These are phyloP conservation scores for Carpatolechia fugitivella DNA, from an alignment of 2,888 invertebrate species.

Conservation along the genomic window DNA sequence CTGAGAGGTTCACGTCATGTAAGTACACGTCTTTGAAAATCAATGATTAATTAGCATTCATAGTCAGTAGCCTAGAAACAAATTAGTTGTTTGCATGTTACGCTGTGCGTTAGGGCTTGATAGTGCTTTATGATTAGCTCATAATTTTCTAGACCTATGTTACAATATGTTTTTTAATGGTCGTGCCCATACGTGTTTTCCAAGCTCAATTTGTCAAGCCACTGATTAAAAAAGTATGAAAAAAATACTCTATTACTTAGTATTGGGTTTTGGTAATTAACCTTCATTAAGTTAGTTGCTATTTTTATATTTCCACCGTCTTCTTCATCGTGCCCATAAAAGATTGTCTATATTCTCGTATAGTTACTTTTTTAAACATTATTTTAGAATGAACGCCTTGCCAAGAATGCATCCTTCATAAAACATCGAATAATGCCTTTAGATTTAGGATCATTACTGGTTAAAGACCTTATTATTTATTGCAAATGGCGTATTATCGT, in stretches of 20 bases:
- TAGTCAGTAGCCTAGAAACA: not conserved
- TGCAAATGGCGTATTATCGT: slow-evolving; percentile 33
- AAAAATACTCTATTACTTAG: too few species aligned
- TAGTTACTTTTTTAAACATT: too few species aligned
- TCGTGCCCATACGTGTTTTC: not conserved
- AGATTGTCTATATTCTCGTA: too few species aligned
- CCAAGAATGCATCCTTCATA: not conserved
- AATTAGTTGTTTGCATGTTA: not conserved
- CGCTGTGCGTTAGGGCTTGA: not conserved
- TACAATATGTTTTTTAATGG: not conserved
- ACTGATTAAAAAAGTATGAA: too few species aligned
- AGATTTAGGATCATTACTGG: slow-evolving; percentile 15
- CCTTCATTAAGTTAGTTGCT: too few species aligned
- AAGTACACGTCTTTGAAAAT: not conserved
- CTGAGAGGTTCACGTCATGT: not conserved
- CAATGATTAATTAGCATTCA: not conserved
- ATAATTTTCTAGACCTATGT: not conserved
- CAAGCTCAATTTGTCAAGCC: too few species aligned
- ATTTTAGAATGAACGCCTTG: not conserved
- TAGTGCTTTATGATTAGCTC: not conserved
- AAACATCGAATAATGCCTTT: not conserved
- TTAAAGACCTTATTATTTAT: slow-evolving; percentile 17
- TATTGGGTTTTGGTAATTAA: too few species aligned
- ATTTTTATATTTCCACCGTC: too few species aligned
- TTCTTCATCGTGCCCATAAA: too few species aligned